phyloP scores from a whole-genome alignment of 2,888 invertebrate species.

The Allolobophora icterica region DNA sequence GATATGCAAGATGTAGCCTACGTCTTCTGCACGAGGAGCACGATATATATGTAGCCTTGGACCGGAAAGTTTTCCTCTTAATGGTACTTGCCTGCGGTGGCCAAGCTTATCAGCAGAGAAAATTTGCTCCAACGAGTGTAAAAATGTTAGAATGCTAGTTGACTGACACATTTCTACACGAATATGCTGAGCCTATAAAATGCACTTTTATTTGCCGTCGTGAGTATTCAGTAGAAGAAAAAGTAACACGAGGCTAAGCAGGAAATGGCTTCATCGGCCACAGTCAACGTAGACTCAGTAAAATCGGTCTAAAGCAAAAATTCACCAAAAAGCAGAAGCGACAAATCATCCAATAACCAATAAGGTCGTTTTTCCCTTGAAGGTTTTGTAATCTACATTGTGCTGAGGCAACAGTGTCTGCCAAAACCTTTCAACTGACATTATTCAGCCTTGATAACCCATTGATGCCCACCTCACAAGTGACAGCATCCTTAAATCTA shows the following conservation, averaged over 20 bases:
- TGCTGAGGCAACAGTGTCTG: too few species aligned
- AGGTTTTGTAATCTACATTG: neutral
- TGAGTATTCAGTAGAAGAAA: too few species aligned
- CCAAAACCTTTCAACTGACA: too few species aligned
- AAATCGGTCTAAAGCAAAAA: neutral
- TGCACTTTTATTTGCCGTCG: neutral
- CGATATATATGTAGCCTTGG: neutral
- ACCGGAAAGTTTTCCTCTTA: neutral
- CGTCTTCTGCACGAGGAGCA: too few species aligned
- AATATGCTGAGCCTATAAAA: neutral
- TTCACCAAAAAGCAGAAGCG: neutral
- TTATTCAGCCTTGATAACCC: neutral
- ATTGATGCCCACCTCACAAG: neutral
- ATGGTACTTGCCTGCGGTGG: neutral
- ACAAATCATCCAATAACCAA: too few species aligned
- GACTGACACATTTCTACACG: neutral
- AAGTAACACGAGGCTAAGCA: neutral
- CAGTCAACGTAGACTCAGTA: neutral
- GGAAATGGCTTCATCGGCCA: neutral
- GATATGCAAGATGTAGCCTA: neutral
- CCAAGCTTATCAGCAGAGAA: neutral
- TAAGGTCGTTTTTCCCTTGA: neutral
- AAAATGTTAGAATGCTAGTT: neutral
- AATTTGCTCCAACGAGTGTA: neutral
- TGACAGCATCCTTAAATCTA: neutral